These are phyloP conservation scores for Eulithis testata DNA, from an alignment of 2,888 invertebrate genomes.

Conservation along the genomic window DNA sequence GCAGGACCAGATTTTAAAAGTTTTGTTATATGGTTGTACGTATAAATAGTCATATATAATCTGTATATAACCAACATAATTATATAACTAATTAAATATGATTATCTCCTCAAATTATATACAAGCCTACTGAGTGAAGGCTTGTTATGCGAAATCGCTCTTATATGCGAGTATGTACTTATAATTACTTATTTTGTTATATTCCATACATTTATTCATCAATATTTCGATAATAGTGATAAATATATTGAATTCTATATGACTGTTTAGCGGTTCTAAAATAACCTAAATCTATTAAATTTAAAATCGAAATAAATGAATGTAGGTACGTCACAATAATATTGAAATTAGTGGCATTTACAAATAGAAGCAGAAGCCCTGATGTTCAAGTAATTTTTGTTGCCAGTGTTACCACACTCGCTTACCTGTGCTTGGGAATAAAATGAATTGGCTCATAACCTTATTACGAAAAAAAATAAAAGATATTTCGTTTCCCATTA, in stretches of 20 bases:
- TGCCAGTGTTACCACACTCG: no score
- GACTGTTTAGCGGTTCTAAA: constrained; percentile 28
- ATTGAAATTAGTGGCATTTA: not conserved
- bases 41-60: constrained; percentile 27
- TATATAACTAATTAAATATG: constrained; percentile 1
- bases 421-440: not conserved
- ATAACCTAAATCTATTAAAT: constrained; percentile 6
- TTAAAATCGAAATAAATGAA: constrained; percentile 17
- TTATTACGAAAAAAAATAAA: not conserved
- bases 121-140: not conserved
- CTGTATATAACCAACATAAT: constrained; percentile 5
- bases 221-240: not conserved
- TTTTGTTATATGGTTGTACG: constrained; percentile 20
- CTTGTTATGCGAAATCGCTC: not conserved
- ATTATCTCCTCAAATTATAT: constrained; percentile 2
- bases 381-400: no score
- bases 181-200: not conserved
- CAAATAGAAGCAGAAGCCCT: not conserved
- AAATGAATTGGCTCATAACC: not conserved
- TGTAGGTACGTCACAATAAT: not conserved
- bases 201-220: constrained; percentile 1
- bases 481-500: not conserved
- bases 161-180: not conserved
- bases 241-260: constrained; percentile 17
- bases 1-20: constrained; percentile 60